Conservation (phyloP, 2,888 invertebrate species). For the Epicampocera succincta region DNA sequence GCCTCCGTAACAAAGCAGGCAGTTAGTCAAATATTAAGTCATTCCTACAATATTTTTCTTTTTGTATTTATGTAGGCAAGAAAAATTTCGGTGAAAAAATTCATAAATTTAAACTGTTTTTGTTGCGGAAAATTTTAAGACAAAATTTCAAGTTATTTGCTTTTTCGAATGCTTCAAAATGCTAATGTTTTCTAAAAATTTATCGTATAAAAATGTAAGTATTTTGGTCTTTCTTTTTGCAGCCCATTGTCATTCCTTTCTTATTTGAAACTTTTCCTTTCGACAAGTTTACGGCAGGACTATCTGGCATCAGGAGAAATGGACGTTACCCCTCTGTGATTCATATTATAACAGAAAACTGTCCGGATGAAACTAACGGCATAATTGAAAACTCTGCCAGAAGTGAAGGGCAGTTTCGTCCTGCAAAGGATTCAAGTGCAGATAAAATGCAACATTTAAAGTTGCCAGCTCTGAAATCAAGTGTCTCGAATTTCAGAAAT, state of each 20-base stretch:
- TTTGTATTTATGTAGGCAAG: background rate
- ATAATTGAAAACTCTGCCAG: too few relatives aligned
- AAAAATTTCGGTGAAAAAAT: slow-evolving; percentile 29
- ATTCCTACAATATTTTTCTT: background rate
- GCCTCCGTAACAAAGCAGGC: slow-evolving; percentile 33
- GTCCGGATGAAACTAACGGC: background rate
- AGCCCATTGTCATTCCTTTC: too few relatives aligned
- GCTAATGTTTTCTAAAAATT: slow-evolving; percentile 29
- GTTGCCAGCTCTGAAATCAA: background rate
- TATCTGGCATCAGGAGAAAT: slow-evolving; percentile 33
- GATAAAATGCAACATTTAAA: background rate
- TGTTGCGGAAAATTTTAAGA: background rate
- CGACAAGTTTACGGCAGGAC: slow-evolving; percentile 71
- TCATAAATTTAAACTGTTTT: slow-evolving; percentile 7
- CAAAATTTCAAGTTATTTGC: slow-evolving; percentile 33
- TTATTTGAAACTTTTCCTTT: background rate
- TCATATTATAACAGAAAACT: background rate
- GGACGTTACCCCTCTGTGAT: slow-evolving; percentile 53
- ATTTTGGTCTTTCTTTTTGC: background rate
- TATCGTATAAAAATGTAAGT: slow-evolving; percentile 23
- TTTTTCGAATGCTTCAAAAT: slow-evolving; percentile 19
- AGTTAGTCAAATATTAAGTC: slow-evolving; percentile 6
- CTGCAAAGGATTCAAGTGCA: too few relatives aligned
- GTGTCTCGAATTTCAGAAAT: slow-evolving; percentile 5
- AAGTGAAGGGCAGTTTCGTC: too few relatives aligned